Percentiles rank a stretch among this genome's conserved stretches.
Evolutionary conservation across 2,888 invertebrate genomes (phyloP).

Genomic region (Meandrusa payeni): DNA sequence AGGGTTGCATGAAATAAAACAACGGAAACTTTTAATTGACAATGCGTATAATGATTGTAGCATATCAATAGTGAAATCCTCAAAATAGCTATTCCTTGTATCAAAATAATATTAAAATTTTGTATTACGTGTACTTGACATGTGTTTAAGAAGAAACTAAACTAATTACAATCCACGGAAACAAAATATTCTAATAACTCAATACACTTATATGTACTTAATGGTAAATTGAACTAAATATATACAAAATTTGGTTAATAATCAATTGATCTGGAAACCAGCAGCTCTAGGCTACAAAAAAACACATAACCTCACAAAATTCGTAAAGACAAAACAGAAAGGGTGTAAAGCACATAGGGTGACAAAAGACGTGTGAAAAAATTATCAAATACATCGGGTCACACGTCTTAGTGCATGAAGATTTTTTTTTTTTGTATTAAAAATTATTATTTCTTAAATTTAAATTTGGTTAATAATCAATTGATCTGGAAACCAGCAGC

Average conservation of each 20-base stretch:
- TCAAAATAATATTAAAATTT: constrained; percentile 29
- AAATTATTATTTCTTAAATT: no score
- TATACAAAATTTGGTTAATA: constrained; percentile 60
- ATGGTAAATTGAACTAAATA: constrained; percentile 67
- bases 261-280: constrained; percentile 15
- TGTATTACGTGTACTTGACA: constrained; percentile 27
- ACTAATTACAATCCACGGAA: constrained; percentile 38
- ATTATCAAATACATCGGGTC: no score
- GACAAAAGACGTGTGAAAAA: no score
- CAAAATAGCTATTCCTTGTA: constrained; percentile 29
- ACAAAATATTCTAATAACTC: constrained; percentile 59
- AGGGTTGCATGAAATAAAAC: constrained; percentile 25
- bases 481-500: no score
- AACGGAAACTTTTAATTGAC: constrained; percentile 41
- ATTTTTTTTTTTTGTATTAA: no score
- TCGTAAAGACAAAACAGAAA: no score
- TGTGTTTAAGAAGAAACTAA: constrained; percentile 40
- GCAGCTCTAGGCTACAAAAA: no score
- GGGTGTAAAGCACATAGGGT: no score
- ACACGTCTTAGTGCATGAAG: no score
- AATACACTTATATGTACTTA: constrained; percentile 59
- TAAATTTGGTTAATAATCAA: no score
- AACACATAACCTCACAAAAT: constrained; percentile 9
- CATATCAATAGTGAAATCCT: constrained; percentile 46
- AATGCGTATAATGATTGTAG: constrained; percentile 47